Conservation (phyloP, 2,797 vertebrate genomes). For the Macropus fuliginosus region DNA sequence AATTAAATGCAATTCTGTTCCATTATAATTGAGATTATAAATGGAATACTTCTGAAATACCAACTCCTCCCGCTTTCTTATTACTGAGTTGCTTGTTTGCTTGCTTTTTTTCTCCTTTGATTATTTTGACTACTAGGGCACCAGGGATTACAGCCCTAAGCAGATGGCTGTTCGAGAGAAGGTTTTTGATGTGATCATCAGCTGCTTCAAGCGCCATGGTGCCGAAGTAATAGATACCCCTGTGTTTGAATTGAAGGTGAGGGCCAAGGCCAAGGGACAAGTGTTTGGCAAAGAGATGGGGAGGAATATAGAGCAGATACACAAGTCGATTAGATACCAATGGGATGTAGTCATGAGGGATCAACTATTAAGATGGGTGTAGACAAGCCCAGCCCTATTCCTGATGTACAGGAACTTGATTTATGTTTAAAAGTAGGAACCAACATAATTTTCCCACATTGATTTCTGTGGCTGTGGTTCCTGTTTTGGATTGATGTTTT, state of each 20-base stretch:
- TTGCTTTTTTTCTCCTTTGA: constrained; percentile 44
- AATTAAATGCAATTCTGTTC: neutral
- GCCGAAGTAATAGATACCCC: constrained; percentile 98
- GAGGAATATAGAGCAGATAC: neutral
- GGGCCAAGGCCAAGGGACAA: constrained; percentile 9
- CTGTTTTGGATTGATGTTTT: constrained; percentile 32
- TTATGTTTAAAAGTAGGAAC: neutral
- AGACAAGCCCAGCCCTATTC: constrained; percentile 28
- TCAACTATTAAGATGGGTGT: constrained; percentile 2
- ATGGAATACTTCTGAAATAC: neutral
- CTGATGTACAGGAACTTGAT: neutral
- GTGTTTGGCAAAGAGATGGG: neutral
- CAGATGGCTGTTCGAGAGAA: constrained; percentile 95
- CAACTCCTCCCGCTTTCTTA: neutral
- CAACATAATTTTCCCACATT: constrained; percentile 5
- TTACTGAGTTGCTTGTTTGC: constrained; percentile 7
- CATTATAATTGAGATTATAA: neutral
- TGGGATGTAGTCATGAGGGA: neutral
- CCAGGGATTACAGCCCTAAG: constrained; percentile 94
- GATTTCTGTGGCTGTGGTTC: constrained; percentile 1
- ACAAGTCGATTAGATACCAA: neutral
- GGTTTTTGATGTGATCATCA: constrained; percentile 91
- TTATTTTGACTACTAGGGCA: constrained; percentile 88
- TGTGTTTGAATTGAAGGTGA: constrained; percentile 96
- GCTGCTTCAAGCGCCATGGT: constrained; percentile 95